Percentiles rank a stretch among this genome's conserved stretches.
Conservation (phyloP, 2,797 vertebrate genomes). For the Cossypha polioptera region DNA sequence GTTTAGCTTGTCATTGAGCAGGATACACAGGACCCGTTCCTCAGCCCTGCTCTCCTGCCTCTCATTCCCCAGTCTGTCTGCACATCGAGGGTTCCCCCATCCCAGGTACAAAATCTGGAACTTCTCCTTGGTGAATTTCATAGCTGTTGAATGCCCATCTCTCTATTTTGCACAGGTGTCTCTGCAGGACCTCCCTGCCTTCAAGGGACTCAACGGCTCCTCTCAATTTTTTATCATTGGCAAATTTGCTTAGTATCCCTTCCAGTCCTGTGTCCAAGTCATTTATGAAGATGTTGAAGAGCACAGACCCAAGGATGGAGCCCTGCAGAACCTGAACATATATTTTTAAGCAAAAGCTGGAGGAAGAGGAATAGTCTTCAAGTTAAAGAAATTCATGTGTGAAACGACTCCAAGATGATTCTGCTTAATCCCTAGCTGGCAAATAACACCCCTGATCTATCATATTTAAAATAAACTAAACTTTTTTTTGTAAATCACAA, state of each 20-base stretch:
- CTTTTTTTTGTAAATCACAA: background rate
- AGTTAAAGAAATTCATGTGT: background rate
- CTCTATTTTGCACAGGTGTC: background rate
- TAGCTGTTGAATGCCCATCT: background rate
- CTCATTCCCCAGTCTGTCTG: fast-evolving
- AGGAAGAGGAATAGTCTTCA: background rate
- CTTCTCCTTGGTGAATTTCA: background rate
- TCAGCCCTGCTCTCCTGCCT: background rate
- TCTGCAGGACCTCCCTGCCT: background rate
- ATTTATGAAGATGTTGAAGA: background rate
- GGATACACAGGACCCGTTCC: background rate
- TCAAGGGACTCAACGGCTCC: background rate
- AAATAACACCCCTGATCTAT: background rate
- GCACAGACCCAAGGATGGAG: fast-evolving
- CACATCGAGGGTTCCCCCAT: background rate
- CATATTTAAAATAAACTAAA: background rate
- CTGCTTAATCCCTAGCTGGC: background rate
- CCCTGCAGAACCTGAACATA: background rate
- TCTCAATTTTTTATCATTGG: background rate
- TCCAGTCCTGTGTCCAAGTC: background rate
- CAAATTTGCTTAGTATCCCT: background rate
- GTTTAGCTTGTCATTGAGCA: fast-evolving
- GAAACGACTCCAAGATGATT: background rate
- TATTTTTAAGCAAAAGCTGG: background rate
- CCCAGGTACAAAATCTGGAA: background rate